phyloP scores from a whole-genome alignment of 2,888 invertebrate species.

The Nymphalis urticae region DNA sequence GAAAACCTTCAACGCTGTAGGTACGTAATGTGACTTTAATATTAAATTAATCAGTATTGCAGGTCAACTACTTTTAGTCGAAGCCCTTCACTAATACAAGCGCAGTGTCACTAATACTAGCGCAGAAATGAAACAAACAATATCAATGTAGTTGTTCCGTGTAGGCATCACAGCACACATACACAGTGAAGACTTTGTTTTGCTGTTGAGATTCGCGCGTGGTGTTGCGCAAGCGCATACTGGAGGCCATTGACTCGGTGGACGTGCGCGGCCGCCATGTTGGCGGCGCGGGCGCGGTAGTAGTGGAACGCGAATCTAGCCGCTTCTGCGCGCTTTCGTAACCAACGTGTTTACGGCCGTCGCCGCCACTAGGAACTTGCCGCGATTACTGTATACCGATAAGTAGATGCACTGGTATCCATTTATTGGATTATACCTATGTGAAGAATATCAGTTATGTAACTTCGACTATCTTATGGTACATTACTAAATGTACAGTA shows the following conservation, averaged over 20 bases:
- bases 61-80: conserved; percentile 61
- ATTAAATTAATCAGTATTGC: conserved; percentile 71
- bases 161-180: conserved; percentile 50
- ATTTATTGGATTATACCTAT: no score
- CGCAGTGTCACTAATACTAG: conserved; percentile 40
- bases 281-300: conserved; percentile 58
- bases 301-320: conserved; percentile 73
- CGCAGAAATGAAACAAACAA: conserved; percentile 55
- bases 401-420: conserved; percentile 31
- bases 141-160: conserved; percentile 32
- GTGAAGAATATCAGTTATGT: no score
- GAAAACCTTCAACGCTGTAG: conserved; percentile 56
- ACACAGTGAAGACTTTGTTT: conserved; percentile 69
- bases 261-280: conserved; percentile 63
- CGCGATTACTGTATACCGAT: conserved; percentile 32
- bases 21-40: conserved; percentile 67
- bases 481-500: no score
- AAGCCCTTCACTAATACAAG: conserved; percentile 68
- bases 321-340: conserved; percentile 69
- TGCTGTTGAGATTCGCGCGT: conserved; percentile 80
- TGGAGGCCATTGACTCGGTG: conserved; percentile 78
- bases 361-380: conserved; percentile 27
- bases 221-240: conserved; percentile 76
- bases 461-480: no score
- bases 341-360: conserved; percentile 50